These are phyloP conservation scores for Hesperophylax magnus DNA, from an alignment of 1,140 invertebrate species.

Conservation along the genomic window DNA sequence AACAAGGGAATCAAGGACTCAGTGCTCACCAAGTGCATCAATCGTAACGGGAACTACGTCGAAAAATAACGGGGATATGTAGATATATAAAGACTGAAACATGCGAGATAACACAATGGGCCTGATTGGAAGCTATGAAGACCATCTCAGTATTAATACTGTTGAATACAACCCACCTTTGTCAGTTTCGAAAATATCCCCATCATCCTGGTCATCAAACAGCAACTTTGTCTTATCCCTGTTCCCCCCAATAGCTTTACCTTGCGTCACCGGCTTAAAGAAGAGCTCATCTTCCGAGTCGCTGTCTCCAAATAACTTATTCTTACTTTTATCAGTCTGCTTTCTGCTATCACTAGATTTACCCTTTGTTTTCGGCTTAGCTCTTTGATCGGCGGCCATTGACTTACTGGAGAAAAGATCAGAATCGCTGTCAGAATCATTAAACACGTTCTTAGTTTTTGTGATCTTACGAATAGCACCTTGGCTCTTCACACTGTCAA, in stretches of 20 bases:
- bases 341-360: conserved; percentile 37
- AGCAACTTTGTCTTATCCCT: conserved; percentile 37
- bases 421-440: conserved; percentile 50
- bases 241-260: conserved; percentile 30
- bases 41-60: too few species aligned
- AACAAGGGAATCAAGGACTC: too few species aligned
- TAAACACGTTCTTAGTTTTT: conserved; percentile 26
- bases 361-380: conserved; percentile 1
- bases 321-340: conserved; percentile 7
- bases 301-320: conserved; percentile 22
- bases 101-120: too few species aligned
- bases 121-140: too few species aligned
- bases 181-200: conserved; percentile 48
- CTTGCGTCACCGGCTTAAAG: conserved; percentile 6
- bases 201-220: conserved; percentile 40
- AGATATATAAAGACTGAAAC: too few species aligned
- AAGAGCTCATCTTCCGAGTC: conserved; percentile 50
- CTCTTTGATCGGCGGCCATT: conserved; percentile 1
- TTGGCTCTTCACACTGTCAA: background rate
- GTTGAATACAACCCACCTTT: conserved; percentile 36
- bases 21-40: too few species aligned
- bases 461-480: conserved; percentile 25
- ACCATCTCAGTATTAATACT: too few species aligned
- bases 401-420: conserved; percentile 45
- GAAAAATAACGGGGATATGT: too few species aligned